phyloP scores from a whole-genome alignment of 2,888 invertebrate species.

The Trypoxylon attenuatum region DNA sequence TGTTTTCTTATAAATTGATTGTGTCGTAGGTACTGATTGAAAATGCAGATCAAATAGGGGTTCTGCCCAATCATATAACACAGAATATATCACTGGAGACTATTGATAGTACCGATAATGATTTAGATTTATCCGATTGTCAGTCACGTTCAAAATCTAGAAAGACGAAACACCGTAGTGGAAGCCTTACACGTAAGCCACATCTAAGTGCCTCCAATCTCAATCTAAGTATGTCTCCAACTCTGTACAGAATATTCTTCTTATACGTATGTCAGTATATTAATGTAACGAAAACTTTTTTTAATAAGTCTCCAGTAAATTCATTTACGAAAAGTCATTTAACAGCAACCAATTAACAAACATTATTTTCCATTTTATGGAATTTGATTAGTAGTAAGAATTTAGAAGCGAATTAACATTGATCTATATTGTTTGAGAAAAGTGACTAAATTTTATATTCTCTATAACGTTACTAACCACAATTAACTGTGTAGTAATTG shows the following conservation, averaged over 20 bases:
- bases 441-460: no score
- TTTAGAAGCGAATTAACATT: no score
- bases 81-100: slow-evolving; percentile 71
- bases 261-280: no score
- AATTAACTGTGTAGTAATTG: no score
- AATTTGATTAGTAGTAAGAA: no score
- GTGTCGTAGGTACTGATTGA: slow-evolving; percentile 83
- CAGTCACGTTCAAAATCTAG: slow-evolving; percentile 73
- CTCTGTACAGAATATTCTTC: slow-evolving; percentile 24
- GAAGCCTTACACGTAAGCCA: slow-evolving; percentile 87
- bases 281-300: no score
- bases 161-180: slow-evolving; percentile 87
- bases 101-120: slow-evolving; percentile 63
- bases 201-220: slow-evolving; percentile 62
- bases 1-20: not conserved
- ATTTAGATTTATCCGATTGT: slow-evolving; percentile 64
- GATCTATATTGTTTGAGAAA: no score
- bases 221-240: slow-evolving; percentile 61
- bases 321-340: no score
- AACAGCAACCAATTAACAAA: no score
- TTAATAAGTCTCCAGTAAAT: no score
- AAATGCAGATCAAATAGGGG: slow-evolving; percentile 85
- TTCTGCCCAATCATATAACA: slow-evolving; percentile 79
- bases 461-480: no score
- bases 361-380: no score